These are phyloP conservation scores for Rhopilema esculentum DNA, from an alignment of 30 jellyfish, hydroid and myxozoan species.

Conservation along the genomic window DNA sequence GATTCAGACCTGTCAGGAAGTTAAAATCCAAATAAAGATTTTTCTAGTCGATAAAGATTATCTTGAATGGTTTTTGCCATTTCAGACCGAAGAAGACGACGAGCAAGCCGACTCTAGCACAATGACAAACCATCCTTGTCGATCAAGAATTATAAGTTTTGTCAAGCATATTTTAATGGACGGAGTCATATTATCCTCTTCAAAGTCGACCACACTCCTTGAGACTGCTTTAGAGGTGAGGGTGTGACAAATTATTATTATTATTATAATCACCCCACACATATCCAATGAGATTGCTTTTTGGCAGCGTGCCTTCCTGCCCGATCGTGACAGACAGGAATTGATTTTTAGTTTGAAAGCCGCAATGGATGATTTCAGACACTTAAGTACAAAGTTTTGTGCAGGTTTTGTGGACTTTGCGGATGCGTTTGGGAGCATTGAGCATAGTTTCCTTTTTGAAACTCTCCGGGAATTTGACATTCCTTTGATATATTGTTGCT, in stretches of 20 bases:
- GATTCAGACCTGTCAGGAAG: too few relatives aligned
- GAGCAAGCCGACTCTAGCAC: slow-evolving; percentile 37
- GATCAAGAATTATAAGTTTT: slow-evolving; percentile 54
- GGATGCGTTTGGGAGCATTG: too few relatives aligned
- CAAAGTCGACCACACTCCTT: slow-evolving; percentile 58
- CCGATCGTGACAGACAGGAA: too few relatives aligned
- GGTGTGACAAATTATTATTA: neutral
- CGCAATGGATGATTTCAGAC: neutral
- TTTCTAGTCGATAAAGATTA: too few relatives aligned
- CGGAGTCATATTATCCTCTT: slow-evolving; percentile 53
- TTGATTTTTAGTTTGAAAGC: neutral
- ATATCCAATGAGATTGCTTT: too few relatives aligned
- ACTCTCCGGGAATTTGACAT: too few relatives aligned
- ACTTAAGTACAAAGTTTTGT: too few relatives aligned
- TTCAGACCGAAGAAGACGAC: slow-evolving; percentile 28
- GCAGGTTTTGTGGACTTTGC: too few relatives aligned
- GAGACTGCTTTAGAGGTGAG: slow-evolving; percentile 86
- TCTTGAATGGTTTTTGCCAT: neutral
- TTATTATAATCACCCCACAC: neutral
- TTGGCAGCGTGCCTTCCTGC: too few relatives aligned
- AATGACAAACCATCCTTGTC: slow-evolving; percentile 80
- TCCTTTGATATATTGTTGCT: too few relatives aligned
- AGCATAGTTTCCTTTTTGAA: too few relatives aligned
- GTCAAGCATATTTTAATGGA: slow-evolving; percentile 70
- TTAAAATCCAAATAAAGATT: too few relatives aligned